phyloP scores from a whole-genome alignment of 2,888 invertebrate species.

The Trilocha varians region DNA sequence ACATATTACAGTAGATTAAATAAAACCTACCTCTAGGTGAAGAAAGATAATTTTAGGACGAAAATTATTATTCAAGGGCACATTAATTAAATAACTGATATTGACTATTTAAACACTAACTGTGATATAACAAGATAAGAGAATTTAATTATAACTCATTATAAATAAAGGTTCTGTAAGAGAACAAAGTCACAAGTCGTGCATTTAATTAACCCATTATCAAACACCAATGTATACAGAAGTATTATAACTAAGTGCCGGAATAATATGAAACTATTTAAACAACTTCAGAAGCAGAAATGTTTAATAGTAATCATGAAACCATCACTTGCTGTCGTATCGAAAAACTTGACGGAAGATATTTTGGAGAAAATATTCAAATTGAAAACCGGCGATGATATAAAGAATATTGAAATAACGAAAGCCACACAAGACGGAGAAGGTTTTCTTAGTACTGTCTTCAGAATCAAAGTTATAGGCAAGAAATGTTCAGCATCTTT shows the following conservation, averaged over 20 bases:
- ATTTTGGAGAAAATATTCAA: constrained; percentile 31
- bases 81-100: no score
- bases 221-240: not conserved
- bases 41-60: no score
- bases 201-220: no score
- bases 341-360: constrained; percentile 28
- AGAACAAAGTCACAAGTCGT: no score
- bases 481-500: constrained; percentile 21
- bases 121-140: no score
- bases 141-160: no score
- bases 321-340: constrained; percentile 26
- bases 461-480: constrained; percentile 29
- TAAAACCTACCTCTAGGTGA: no score
- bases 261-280: constrained; percentile 10
- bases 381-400: constrained; percentile 26
- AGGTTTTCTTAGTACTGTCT: constrained; percentile 38
- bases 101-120: no score
- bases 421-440: constrained; percentile 36
- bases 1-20: no score
- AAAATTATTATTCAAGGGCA: no score
- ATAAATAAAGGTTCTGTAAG: no score
- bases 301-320: constrained; percentile 21
- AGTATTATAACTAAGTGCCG: not conserved
- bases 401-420: constrained; percentile 23
- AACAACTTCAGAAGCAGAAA: constrained; percentile 8